phyloP scores from a whole-genome alignment of 2,797 vertebrate species.

The Podarcis siculus region DNA sequence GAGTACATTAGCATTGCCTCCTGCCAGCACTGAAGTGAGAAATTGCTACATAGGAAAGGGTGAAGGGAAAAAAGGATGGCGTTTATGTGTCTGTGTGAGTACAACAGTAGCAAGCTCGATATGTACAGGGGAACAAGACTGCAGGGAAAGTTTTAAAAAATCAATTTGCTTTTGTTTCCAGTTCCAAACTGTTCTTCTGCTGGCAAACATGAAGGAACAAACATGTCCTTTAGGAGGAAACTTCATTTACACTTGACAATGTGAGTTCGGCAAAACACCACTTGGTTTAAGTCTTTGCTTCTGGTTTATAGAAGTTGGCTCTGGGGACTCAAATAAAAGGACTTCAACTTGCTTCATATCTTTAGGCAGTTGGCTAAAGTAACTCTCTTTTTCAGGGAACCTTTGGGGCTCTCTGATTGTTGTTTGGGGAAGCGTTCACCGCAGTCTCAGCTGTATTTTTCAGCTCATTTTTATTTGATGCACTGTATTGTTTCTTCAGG shows the following conservation, averaged over 20 bases:
- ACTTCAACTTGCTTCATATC: neutral
- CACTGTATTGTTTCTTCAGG: neutral
- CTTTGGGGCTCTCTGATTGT: neutral
- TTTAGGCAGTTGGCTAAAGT: conserved; percentile 22
- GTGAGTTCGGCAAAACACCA: conserved; percentile 9
- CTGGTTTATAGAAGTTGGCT: conserved; percentile 36
- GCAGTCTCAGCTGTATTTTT: neutral
- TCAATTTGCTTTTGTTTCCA: conserved; percentile 13
- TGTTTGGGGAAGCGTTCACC: neutral
- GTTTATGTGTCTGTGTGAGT: conserved; percentile 55
- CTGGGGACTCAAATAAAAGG: conserved; percentile 41
- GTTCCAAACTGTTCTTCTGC: conserved; percentile 52
- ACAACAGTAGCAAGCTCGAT: conserved; percentile 53
- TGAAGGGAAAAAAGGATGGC: conserved; percentile 45
- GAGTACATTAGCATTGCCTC: conserved; percentile 65
- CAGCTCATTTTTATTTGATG: neutral
- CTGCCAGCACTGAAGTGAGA: conserved; percentile 67
- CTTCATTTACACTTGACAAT: conserved; percentile 34
- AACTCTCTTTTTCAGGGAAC: neutral
- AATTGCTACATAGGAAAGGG: conserved; percentile 62
- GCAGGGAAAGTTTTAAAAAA: conserved; percentile 50
- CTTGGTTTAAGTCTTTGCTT: conserved; percentile 10
- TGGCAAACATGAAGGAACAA: conserved; percentile 39
- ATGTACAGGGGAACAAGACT: conserved; percentile 54
- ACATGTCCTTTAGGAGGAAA: conserved; percentile 47